Percentiles rank a stretch among this genome's conserved stretches.
phyloP scores from a whole-genome alignment of 2,113 vertebrate genomes.

The Manacus vitellinus region DNA sequence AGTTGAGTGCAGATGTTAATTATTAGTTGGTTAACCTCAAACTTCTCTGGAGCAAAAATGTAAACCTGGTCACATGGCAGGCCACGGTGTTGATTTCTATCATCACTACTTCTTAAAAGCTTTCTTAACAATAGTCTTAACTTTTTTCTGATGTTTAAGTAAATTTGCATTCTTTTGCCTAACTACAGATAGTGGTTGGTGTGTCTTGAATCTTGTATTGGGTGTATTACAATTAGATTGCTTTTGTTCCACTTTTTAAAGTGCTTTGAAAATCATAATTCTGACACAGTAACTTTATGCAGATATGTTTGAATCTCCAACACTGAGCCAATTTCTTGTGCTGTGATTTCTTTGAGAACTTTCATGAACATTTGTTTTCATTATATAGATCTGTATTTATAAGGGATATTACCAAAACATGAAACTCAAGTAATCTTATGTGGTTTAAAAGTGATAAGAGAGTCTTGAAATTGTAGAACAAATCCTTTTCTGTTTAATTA shows the following conservation, averaged over 20 bases:
- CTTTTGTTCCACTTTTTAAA: neutral
- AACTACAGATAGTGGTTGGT: neutral
- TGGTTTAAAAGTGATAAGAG: neutral
- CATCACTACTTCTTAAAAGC: neutral
- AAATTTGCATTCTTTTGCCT: neutral
- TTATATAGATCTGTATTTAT: neutral
- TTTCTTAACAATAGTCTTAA: neutral
- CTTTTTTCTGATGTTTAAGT: neutral
- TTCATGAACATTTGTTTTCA: neutral
- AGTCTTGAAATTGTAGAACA: neutral
- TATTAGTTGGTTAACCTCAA: conserved; percentile 63
- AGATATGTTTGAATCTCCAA: neutral
- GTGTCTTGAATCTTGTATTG: neutral
- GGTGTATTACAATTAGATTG: neutral
- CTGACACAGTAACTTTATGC: neutral
- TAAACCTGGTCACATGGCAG: conserved; percentile 19
- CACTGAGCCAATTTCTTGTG: neutral
- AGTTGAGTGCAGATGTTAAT: conserved; percentile 56
- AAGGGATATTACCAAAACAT: neutral
- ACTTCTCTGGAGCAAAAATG: conserved; percentile 18
- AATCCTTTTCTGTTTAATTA: neutral
- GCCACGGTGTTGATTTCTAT: conserved; percentile 6
- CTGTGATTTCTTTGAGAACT: neutral
- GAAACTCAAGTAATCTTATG: neutral
- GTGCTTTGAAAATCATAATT: neutral